Evolutionary conservation across 1,140 invertebrate genomes (phyloP), one percentile per base, ranked within the genome.

Genomic region (Polyergus mexicanus): DNA sequence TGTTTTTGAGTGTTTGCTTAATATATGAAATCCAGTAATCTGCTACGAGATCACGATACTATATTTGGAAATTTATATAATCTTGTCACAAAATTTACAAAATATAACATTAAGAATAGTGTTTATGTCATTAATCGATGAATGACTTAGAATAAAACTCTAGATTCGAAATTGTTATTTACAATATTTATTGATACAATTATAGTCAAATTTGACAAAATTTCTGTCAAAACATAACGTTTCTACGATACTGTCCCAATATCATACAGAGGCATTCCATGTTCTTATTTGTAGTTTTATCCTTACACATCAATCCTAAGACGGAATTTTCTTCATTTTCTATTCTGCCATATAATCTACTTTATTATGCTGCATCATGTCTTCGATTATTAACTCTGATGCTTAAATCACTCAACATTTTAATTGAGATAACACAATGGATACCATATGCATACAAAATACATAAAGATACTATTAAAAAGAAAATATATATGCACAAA

Each of bases 101-200:
- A 72, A 72, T 11, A 38, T 44, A 62, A 83, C 80, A 75, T 83
- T 66, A 71, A 83, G 62, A 77, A 74, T 65, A 62, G 38, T 63
- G 65, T 84, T 54, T 81, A 25, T 35, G 41, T 87, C 32, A 84
- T 72, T 83, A 66, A 86, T 74, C 38, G 32, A 89, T 74, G 74
- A 80, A 87, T 63, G 86, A 90, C 87, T 83, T 83, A 74, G 77
- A 89, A 86, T 90, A 86, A 87, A 90, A 88, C 89, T 90, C 58
- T 71, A 90, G 63, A 87, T 83, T 71, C 63, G 60, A 90, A 51
- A 88, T 58, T 88, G 76, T 90, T 90, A 90, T 90, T 86, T 90
- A 90, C 86, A 90, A 77, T 76, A 65, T 88, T 90, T 90, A 90
- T 90, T 90, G 72, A 63, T 90, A 86, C 44, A 90, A 86, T 88